Percentiles rank a stretch among this genome's conserved stretches.
Conservation (phyloP, 2,797 vertebrate species). For the Clarias platycephalus region DNA sequence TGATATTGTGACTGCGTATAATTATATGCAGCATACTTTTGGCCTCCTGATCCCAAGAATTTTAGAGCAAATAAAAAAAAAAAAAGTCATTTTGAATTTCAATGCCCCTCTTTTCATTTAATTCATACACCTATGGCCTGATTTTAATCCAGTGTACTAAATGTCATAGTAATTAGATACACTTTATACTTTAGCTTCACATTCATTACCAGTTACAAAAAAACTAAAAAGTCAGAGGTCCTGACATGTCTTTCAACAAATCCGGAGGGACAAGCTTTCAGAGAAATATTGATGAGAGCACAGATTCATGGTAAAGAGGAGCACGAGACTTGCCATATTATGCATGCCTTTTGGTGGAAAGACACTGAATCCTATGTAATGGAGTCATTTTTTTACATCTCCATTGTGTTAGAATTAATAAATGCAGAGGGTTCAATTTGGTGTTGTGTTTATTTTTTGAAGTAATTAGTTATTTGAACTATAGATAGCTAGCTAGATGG, state of each 20-base stretch:
- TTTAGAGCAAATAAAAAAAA: constrained; percentile 55
- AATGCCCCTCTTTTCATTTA: constrained; percentile 63
- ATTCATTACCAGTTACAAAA: constrained; percentile 48
- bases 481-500: too few species aligned
- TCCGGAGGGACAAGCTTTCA: constrained; percentile 55
- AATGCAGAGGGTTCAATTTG: background rate
- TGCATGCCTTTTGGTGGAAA: background rate
- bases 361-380: too few species aligned
- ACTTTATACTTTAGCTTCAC: constrained; percentile 53
- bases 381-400: background rate
- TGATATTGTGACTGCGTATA: constrained; percentile 28
- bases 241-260: constrained; percentile 47
- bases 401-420: background rate
- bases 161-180: constrained; percentile 55
- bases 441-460: background rate
- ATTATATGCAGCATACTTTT: constrained; percentile 27
- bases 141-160: constrained; percentile 65
- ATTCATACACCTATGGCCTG: constrained; percentile 64
- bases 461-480: background rate
- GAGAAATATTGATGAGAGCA: constrained; percentile 51
- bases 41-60: constrained; percentile 25
- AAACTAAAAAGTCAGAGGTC: constrained; percentile 54
- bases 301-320: constrained; percentile 47
- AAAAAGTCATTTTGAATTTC: constrained; percentile 63
- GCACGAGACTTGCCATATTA: constrained; percentile 9